phyloP scores from a whole-genome alignment of 92 coral and sea anemone genomes.

The Zoanthus sansibaricus region DNA sequence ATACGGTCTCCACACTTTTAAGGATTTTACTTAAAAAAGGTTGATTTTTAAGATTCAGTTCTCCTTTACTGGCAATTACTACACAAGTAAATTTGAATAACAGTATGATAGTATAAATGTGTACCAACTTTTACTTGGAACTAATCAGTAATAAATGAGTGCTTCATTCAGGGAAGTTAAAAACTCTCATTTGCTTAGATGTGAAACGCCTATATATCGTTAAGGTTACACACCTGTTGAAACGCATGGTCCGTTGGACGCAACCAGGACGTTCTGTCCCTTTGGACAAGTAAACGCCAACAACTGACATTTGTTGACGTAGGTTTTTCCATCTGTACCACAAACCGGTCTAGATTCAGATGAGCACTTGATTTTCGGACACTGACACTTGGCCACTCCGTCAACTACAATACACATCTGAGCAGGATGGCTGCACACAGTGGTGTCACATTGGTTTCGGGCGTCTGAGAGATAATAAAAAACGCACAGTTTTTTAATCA shows the following conservation, averaged over 20 bases:
- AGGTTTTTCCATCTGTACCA: constrained; percentile 80
- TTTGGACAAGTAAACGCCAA: constrained; percentile 34
- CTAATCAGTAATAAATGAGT: not conserved
- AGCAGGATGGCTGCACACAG: constrained; percentile 68
- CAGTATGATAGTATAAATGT: not conserved
- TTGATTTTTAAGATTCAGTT: too few relatives aligned
- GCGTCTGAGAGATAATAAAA: constrained; percentile 17
- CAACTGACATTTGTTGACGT: constrained; percentile 63
- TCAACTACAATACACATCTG: constrained; percentile 60
- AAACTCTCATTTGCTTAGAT: too few relatives aligned
- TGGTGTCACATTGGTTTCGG: constrained; percentile 45
- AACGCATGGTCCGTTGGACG: constrained; percentile 24
- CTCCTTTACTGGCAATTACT: too few relatives aligned
- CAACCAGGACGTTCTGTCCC: constrained; percentile 33
- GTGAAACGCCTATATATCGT: not conserved
- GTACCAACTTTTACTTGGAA: not conserved
- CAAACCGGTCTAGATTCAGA: constrained; percentile 66
- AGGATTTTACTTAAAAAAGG: too few relatives aligned
- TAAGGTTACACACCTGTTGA: constrained; percentile 5
- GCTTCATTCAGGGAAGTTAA: not conserved
- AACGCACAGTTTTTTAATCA: not conserved
- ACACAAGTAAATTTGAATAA: too few relatives aligned
- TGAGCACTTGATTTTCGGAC: constrained; percentile 51
- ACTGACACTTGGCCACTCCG: constrained; percentile 58
- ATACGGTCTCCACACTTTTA: too few relatives aligned